Conservation (phyloP, 2,888 invertebrate species). For the Apamea sordens region DNA sequence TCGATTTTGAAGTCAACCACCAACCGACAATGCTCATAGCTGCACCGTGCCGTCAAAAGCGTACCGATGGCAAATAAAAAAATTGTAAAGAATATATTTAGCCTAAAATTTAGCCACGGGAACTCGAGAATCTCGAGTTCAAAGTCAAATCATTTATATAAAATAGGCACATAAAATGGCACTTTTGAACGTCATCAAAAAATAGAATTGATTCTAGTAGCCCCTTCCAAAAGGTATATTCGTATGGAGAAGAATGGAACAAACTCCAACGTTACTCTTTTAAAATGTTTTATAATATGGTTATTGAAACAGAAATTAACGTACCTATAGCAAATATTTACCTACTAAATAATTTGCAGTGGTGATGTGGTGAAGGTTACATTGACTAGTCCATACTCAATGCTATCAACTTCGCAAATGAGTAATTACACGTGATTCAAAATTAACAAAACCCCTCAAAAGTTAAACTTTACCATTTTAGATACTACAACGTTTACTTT, state of each 20-base stretch:
- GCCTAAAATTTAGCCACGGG: not conserved
- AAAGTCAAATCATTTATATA: too few species aligned
- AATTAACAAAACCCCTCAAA: constrained; percentile 8
- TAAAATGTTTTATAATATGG: too few species aligned
- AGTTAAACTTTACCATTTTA: constrained; percentile 32
- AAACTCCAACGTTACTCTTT: too few species aligned
- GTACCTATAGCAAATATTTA: not conserved
- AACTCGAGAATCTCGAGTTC: not conserved
- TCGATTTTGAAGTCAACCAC: not conserved
- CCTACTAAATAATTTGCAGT: not conserved
- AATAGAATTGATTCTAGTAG: too few species aligned
- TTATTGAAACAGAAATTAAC: not conserved
- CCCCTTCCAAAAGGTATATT: too few species aligned
- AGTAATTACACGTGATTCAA: constrained; percentile 5
- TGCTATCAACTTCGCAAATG: constrained; percentile 14
- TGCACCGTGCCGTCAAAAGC: not conserved
- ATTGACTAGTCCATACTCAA: not conserved
- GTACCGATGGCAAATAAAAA: not conserved
- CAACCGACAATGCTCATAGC: not conserved
- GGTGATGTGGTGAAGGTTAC: not conserved
- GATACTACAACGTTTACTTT: constrained; percentile 52
- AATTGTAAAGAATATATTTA: not conserved
- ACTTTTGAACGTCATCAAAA: too few species aligned
- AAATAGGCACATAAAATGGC: too few species aligned
- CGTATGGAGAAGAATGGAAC: too few species aligned